phyloP scores from a whole-genome alignment of 2,113 vertebrate genomes.

The Carettochelys insculpta region DNA sequence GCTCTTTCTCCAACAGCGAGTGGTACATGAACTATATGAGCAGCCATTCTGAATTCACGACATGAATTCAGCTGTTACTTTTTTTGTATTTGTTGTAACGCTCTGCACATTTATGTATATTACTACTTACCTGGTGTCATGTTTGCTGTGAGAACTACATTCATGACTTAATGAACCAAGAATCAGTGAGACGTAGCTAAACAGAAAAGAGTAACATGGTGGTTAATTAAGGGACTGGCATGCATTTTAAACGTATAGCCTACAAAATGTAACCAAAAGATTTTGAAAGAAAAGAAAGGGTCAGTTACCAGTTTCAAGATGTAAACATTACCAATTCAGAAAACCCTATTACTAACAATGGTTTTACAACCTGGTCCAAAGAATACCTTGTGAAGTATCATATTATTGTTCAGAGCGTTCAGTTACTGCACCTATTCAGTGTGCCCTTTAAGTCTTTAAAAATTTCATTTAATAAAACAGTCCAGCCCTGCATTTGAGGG shows the following conservation, averaged over 20 bases:
- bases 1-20: background rate
- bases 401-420: background rate
- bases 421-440: background rate
- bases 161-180: background rate
- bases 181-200: background rate
- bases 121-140: background rate
- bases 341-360: background rate
- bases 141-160: background rate
- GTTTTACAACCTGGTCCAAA: background rate
- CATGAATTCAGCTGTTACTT: background rate
- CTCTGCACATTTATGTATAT: background rate
- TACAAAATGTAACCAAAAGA: background rate
- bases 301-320: background rate
- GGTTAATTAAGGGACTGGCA: background rate
- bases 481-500: conserved; percentile 4
- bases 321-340: background rate
- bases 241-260: background rate
- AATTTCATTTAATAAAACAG: background rate
- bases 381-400: background rate
- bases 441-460: conserved; percentile 16
- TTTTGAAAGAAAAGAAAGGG: background rate
- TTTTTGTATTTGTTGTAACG: background rate
- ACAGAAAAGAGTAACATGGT: background rate
- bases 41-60: background rate
- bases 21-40: background rate